Conservation (phyloP, 2,888 invertebrate species). For the Hyposoter dolosus region DNA sequence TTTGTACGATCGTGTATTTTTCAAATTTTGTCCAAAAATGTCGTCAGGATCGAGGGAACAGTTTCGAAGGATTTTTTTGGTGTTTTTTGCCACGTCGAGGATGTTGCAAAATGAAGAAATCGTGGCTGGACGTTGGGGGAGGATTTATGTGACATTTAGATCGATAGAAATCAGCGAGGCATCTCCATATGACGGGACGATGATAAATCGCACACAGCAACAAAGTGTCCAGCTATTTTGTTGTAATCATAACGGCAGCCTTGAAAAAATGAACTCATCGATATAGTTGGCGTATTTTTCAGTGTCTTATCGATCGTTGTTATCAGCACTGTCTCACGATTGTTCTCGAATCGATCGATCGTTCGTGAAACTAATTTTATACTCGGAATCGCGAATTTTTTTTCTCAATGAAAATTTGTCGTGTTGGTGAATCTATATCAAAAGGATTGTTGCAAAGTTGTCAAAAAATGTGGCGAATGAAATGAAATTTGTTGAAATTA, state of each 20-base stretch:
- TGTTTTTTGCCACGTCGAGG: background rate
- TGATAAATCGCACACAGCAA: constrained; percentile 35
- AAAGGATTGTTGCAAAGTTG: background rate
- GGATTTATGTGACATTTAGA: background rate
- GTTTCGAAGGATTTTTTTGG: background rate
- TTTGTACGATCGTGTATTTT: too few species aligned
- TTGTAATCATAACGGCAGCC: constrained; percentile 39
- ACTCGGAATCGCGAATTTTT: background rate
- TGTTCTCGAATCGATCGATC: constrained; percentile 9
- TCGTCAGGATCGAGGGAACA: background rate
- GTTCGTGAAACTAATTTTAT: background rate
- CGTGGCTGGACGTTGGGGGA: background rate
- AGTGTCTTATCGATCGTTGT: constrained; percentile 47
- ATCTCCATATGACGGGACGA: background rate
- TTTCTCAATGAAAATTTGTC: background rate
- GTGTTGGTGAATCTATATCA: background rate
- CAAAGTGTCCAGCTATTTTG: constrained; percentile 22
- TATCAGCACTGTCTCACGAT: constrained; percentile 32
- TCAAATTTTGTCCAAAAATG: background rate
- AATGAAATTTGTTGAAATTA: too few species aligned
- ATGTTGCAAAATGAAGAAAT: background rate
- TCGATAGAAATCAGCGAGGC: background rate
- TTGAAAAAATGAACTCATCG: constrained; percentile 48
- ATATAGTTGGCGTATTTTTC: constrained; percentile 41
- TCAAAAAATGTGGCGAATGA: too few species aligned